These are phyloP conservation scores for Pogoniulus pusillus DNA, from an alignment of 2,797 vertebrate genomes.

Conservation along the genomic window DNA sequence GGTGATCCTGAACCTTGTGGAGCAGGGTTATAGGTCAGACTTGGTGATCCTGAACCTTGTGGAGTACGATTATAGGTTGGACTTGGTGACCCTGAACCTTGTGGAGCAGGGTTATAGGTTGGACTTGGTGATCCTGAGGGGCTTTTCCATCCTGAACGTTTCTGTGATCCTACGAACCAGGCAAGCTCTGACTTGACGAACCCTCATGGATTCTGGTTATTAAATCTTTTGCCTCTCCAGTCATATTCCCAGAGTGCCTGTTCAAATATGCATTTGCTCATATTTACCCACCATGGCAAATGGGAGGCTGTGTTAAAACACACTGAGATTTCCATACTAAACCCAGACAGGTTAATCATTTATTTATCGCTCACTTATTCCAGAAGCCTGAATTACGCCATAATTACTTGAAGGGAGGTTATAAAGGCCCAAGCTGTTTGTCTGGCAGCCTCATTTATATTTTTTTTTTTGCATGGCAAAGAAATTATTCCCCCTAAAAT, in stretches of 20 bases:
- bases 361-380: conserved; percentile 24
- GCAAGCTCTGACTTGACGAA: background rate
- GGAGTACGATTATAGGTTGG: no score
- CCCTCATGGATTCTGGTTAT: background rate
- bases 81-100: no score
- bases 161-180: no score
- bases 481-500: background rate
- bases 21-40: no score
- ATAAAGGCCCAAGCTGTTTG: conserved; percentile 33
- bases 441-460: conserved; percentile 20
- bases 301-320: background rate
- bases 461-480: background rate
- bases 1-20: no score
- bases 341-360: conserved; percentile 8
- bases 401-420: conserved; percentile 27
- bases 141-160: no score
- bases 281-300: background rate
- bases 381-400: conserved; percentile 6
- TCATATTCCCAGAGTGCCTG: background rate
- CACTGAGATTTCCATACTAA: background rate
- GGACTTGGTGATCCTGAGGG: no score
- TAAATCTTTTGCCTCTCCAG: background rate
- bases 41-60: no score
- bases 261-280: background rate
- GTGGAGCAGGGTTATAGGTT: no score